Percentiles rank a stretch among this genome's conserved stretches.
Evolutionary conservation across 2,888 invertebrate species (phyloP).

Genomic region (Cephalotes varians): DNA sequence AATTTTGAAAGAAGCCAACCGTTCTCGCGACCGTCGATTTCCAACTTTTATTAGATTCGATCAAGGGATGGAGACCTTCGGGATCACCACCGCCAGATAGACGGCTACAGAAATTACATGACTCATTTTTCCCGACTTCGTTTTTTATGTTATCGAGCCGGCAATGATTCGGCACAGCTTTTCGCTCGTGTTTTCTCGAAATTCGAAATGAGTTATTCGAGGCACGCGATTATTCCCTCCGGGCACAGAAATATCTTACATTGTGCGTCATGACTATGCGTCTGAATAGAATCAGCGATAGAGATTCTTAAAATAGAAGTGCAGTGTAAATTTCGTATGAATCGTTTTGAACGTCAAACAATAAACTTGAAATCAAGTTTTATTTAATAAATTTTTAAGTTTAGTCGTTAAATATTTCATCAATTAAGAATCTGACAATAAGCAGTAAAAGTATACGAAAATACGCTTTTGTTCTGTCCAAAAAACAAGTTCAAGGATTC

Average conservation of each 20-base stretch:
- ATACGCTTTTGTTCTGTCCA: too few species aligned
- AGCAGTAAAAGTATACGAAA: too few species aligned
- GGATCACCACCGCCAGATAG: background rate
- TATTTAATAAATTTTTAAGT: background rate
- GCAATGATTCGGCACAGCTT: background rate
- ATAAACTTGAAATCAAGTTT: background rate
- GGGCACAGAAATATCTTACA: background rate
- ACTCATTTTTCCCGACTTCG: conserved; percentile 9
- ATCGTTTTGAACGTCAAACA: background rate
- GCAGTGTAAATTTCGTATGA: background rate
- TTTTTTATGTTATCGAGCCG: conserved; percentile 3
- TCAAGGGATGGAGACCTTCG: background rate
- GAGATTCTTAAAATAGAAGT: background rate
- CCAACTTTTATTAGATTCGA: conserved; percentile 16
- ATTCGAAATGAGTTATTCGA: background rate
- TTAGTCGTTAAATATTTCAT: background rate
- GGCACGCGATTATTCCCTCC: background rate
- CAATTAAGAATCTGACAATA: background rate
- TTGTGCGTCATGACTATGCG: background rate
- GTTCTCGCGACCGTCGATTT: background rate
- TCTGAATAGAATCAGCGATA: background rate
- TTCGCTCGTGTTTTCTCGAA: background rate
- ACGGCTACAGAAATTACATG: background rate
- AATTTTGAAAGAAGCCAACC: background rate
- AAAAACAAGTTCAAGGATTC: background rate